Evolutionary conservation across 1,140 invertebrate genomes (phyloP).

Genomic region (Matsumurasca onukii): DNA sequence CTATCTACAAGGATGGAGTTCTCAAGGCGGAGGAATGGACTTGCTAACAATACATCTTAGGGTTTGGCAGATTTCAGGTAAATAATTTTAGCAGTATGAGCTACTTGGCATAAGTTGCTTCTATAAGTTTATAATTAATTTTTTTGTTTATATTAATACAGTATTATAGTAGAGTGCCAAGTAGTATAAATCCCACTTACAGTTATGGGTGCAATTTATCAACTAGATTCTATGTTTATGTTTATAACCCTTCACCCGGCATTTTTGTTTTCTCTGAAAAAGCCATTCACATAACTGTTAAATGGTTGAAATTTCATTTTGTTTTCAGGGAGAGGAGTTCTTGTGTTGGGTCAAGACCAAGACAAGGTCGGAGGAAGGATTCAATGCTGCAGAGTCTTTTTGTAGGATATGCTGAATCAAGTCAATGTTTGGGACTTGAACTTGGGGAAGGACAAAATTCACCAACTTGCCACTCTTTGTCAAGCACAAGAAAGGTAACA

Average conservation of each 20-base stretch:
- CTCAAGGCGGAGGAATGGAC: constrained; percentile 53
- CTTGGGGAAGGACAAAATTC: constrained; percentile 50
- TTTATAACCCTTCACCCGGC: too few species aligned
- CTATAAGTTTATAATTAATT: too few species aligned
- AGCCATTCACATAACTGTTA: too few species aligned
- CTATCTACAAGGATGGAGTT: constrained; percentile 60
- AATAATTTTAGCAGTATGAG: too few species aligned
- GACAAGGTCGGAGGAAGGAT: constrained; percentile 61
- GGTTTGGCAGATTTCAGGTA: constrained; percentile 55
- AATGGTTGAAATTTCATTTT: neutral
- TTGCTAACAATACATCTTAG: constrained; percentile 53
- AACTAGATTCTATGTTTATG: too few species aligned
- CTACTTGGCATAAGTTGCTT: too few species aligned
- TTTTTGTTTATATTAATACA: too few species aligned
- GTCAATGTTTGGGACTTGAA: constrained; percentile 63
- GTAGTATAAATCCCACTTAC: neutral
- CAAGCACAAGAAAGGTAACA: constrained; percentile 52
- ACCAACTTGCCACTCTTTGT: constrained; percentile 54
- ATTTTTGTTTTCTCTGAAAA: too few species aligned
- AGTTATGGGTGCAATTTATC: neutral
- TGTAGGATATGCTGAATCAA: constrained; percentile 58
- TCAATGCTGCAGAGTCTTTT: constrained; percentile 66
- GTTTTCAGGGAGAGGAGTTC: constrained; percentile 53
- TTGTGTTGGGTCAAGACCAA: constrained; percentile 72
- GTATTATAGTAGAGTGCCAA: neutral